Conservation (phyloP, 2,888 invertebrate genomes). For the Xestia xanthographa region DNA sequence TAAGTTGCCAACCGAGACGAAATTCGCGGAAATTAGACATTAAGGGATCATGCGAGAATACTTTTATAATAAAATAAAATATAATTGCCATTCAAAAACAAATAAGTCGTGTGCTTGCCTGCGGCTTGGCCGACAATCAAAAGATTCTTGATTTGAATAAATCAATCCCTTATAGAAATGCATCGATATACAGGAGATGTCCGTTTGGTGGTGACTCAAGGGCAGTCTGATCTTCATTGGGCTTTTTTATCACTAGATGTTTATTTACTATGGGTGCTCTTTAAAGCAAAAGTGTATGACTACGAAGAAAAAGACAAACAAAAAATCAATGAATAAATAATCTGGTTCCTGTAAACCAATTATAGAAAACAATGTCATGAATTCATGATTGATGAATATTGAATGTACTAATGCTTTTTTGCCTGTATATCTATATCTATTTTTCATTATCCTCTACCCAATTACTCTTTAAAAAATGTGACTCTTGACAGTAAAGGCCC, state of each 20-base stretch:
- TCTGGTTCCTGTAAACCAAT: neutral
- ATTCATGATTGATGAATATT: neutral
- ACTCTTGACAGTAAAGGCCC: neutral
- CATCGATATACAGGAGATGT: conserved; percentile 82
- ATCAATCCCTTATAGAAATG: conserved; percentile 90
- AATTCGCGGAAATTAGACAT: conserved; percentile 87
- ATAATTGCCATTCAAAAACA: conserved; percentile 90
- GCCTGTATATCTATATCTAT: neutral
- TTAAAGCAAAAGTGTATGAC: neutral
- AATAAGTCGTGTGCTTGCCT: conserved; percentile 84
- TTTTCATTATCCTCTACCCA: neutral
- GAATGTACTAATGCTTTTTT: neutral
- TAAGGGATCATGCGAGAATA: conserved; percentile 84
- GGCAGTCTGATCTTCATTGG: neutral
- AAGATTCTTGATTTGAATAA: conserved; percentile 89
- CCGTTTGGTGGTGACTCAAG: conserved; percentile 45
- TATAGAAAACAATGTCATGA: neutral
- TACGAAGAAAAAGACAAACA: neutral
- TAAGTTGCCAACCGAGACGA: conserved; percentile 77
- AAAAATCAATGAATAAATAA: neutral
- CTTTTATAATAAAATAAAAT: conserved; percentile 88
- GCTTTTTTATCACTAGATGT: neutral
- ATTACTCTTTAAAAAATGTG: neutral
- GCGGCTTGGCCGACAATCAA: conserved; percentile 86
- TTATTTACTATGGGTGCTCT: neutral